Conservation (phyloP, 2,888 invertebrate species). For the Acrobasis repandana region DNA sequence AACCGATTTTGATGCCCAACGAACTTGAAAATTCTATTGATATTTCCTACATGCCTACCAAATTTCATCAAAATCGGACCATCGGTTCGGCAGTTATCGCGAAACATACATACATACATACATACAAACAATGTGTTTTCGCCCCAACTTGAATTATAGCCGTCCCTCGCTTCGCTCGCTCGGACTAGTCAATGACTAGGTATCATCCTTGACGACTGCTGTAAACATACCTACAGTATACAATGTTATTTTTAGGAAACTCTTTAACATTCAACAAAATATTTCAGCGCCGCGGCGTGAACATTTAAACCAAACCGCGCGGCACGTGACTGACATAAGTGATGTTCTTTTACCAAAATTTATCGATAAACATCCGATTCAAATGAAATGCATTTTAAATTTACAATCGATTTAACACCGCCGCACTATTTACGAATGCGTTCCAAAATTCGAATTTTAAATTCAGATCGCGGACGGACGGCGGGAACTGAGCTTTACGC, state of each 20-base stretch:
- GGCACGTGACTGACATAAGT: constrained; percentile 61
- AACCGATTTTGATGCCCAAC: too few species aligned
- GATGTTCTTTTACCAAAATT: constrained; percentile 59
- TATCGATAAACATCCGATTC: constrained; percentile 65
- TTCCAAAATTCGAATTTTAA: constrained; percentile 65
- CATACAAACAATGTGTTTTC: too few species aligned
- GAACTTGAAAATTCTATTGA: too few species aligned
- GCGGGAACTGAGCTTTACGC: constrained; percentile 64
- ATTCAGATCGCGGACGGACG: constrained; percentile 64
- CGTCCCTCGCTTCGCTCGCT: too few species aligned
- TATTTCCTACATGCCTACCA: too few species aligned
- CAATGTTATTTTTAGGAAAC: neutral
- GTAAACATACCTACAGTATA: too few species aligned
- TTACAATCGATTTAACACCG: constrained; percentile 74
- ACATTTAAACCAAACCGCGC: constrained; percentile 57
- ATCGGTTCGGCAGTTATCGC: too few species aligned
- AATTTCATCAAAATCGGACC: too few species aligned
- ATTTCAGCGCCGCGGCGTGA: constrained; percentile 50
- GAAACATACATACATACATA: too few species aligned
- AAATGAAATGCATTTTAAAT: constrained; percentile 67
- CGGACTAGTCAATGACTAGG: too few species aligned
- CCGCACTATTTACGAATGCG: constrained; percentile 62
- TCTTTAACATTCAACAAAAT: constrained; percentile 44
- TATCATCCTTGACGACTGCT: too few species aligned
- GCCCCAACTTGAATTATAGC: too few species aligned